Evolutionary conservation across 1,140 invertebrate species (phyloP).

Genomic region (Nasonia giraulti): DNA sequence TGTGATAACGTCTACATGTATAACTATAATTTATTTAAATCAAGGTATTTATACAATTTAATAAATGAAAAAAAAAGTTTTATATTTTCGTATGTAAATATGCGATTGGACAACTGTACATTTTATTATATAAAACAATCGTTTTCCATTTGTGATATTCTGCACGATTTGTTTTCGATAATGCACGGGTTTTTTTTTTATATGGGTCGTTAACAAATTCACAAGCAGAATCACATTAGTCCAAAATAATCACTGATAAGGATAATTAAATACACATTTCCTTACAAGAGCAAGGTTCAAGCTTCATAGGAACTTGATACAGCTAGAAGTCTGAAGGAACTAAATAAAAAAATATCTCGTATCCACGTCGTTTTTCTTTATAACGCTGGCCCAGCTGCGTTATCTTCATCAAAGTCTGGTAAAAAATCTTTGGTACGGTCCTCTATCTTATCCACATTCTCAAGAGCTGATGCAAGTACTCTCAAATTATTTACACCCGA

Average conservation of each 20-base stretch:
- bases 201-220: constrained; percentile 24
- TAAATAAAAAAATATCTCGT: constrained; percentile 51
- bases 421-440: constrained; percentile 75
- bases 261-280: constrained; percentile 37
- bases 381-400: constrained; percentile 72
- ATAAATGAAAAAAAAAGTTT: constrained; percentile 14
- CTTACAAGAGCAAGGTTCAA: constrained; percentile 37
- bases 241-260: constrained; percentile 27
- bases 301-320: constrained; percentile 41
- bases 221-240: constrained; percentile 40
- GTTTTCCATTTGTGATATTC: constrained; percentile 28
- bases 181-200: constrained; percentile 12
- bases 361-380: constrained; percentile 46
- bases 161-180: not conserved
- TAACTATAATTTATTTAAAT: constrained; percentile 7
- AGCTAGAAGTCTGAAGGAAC: constrained; percentile 1
- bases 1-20: not conserved
- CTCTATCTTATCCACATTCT: constrained; percentile 76
- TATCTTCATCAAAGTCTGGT: constrained; percentile 73
- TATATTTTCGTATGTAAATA: constrained; percentile 45
- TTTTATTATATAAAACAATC: constrained; percentile 48
- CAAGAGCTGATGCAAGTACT: constrained; percentile 77
- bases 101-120: constrained; percentile 38
- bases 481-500: constrained; percentile 80
- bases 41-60: constrained; percentile 12